Evolutionary conservation across 2,113 vertebrate genomes (phyloP).

Genomic region (Equus quagga): DNA sequence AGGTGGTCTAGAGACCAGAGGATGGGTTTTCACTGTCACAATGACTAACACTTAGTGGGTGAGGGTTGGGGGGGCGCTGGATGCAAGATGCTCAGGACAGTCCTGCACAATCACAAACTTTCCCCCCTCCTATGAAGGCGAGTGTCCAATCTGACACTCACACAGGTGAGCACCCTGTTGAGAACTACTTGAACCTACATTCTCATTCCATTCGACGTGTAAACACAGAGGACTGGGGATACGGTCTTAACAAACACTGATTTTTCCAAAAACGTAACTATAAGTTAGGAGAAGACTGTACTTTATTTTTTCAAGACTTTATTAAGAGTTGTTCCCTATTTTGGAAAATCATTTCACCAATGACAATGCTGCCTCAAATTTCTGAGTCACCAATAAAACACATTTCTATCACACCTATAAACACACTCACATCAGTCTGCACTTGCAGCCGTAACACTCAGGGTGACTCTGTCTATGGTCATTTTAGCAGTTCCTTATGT

Average conservation of each 20-base stretch:
- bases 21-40: not conserved
- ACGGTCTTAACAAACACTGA: not conserved
- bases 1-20: not conserved
- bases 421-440: not conserved
- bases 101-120: not conserved
- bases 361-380: not conserved
- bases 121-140: not conserved
- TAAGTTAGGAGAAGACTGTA: not conserved
- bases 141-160: no score
- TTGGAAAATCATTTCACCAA: not conserved
- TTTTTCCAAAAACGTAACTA: slow-evolving; percentile 5
- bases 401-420: not conserved
- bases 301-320: slow-evolving; percentile 19
- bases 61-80: not conserved
- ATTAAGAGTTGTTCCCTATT: not conserved
- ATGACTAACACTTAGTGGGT: not conserved
- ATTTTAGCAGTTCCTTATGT: not conserved
- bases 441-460: not conserved
- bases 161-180: not conserved
- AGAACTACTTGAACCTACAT: not conserved
- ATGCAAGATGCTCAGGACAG: not conserved
- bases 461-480: not conserved
- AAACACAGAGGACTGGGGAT: not conserved
- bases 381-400: not conserved
- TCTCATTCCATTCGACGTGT: not conserved